Evolutionary conservation across 2,888 invertebrate genomes (phyloP).

Genomic region (Pyrochroa serraticornis): DNA sequence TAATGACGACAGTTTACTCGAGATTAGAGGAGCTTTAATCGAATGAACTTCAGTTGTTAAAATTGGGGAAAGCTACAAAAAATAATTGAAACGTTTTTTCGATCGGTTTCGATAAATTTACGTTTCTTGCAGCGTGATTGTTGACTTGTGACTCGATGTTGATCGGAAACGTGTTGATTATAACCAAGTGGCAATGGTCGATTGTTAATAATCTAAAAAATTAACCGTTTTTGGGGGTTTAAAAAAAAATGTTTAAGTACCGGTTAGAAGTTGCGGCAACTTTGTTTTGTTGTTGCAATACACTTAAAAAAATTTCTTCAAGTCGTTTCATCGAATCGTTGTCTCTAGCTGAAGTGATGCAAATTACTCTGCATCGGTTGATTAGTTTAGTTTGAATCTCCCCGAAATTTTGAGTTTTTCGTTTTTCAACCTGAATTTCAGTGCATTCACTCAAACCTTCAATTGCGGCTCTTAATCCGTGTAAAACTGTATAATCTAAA

Average conservation of each 20-base stretch:
- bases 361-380: slow-evolving; percentile 81
- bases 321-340: slow-evolving; percentile 85
- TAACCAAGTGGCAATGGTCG: slow-evolving; percentile 87
- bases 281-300: slow-evolving; percentile 82
- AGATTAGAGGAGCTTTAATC: slow-evolving; percentile 74
- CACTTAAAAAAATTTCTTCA: slow-evolving; percentile 85
- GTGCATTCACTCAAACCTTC: slow-evolving; percentile 84
- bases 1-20: slow-evolving; percentile 75
- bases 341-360: slow-evolving; percentile 87
- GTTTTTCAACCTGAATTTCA: slow-evolving; percentile 71
- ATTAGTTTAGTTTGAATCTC: slow-evolving; percentile 54
- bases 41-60: slow-evolving; percentile 82
- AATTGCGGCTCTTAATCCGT: slow-evolving; percentile 85
- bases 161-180: slow-evolving; percentile 87
- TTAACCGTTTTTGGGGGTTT: neutral
- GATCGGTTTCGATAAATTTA: slow-evolving; percentile 50
- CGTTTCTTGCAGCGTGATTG: slow-evolving; percentile 72
- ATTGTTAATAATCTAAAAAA: slow-evolving; percentile 71
- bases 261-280: slow-evolving; percentile 66
- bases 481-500: slow-evolving; percentile 74
- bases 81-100: slow-evolving; percentile 18
- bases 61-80: slow-evolving; percentile 68
- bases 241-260: slow-evolving; percentile 37
- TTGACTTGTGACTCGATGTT: slow-evolving; percentile 79
- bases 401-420: slow-evolving; percentile 58